These are phyloP conservation scores for Pangasius macronema DNA, from an alignment of 2,797 vertebrate species.

Conservation along the genomic window DNA sequence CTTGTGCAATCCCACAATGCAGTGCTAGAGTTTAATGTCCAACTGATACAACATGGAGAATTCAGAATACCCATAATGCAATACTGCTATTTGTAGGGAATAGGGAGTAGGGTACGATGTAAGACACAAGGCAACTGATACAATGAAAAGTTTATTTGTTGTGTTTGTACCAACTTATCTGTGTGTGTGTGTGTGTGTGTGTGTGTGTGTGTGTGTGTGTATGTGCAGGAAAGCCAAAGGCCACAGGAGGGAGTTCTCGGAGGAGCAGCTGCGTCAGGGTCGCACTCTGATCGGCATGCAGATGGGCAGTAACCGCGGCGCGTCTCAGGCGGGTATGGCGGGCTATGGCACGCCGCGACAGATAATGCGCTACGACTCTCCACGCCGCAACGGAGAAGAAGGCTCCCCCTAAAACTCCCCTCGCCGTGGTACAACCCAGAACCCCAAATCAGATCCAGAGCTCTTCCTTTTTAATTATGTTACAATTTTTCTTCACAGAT, in stretches of 20 bases:
- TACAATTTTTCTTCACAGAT: not conserved
- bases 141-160: not conserved
- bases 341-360: constrained; percentile 85
- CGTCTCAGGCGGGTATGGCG: constrained; percentile 84
- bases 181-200: constrained; percentile 11
- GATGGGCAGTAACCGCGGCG: constrained; percentile 87
- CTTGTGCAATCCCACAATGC: not conserved
- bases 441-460: not conserved
- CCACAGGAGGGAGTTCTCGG: constrained; percentile 82
- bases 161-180: not conserved
- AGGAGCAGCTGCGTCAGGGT: constrained; percentile 85
- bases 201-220: constrained; percentile 26
- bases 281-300: constrained; percentile 82
- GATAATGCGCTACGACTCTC: constrained; percentile 73
- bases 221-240: constrained; percentile 80
- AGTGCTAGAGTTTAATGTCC: not conserved
- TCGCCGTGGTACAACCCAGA: not conserved
- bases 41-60: not conserved
- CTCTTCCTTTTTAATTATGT: not conserved
- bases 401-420: constrained; percentile 38
- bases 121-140: not conserved
- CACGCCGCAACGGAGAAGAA: constrained; percentile 46
- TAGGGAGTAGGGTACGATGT: not conserved
- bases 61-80: constrained; percentile 4
- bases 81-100: not conserved